Evolutionary conservation across 2,888 invertebrate species (phyloP), one percentile per base, ranked within the genome.

Genomic region (Scaptomyza tumidula): DNA sequence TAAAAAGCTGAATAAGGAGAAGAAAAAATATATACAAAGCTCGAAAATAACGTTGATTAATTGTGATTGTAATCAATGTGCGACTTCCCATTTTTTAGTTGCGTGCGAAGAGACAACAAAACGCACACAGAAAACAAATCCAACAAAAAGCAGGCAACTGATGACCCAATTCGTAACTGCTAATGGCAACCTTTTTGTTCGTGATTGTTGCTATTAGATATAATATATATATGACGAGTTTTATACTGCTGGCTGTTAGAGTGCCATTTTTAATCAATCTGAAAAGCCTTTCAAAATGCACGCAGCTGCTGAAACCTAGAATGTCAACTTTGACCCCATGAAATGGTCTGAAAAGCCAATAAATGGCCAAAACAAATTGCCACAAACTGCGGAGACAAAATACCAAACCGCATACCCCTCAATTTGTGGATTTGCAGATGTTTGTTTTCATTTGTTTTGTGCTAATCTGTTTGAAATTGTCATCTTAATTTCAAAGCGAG

Each of bases 11-110:
- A n/a, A n/a, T 41, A 19, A 14, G 2, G 6, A 16, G 27, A n/a
- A 1, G 9, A 39, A 19, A 27, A 45, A 11, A n/a, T 19, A 37
- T 37, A 57, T 60, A 49, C 7, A 52, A n/a, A n/a, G n/a, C n/a
- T n/a, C n/a, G n/a, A n/a, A n/a, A n/a, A n/a, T n/a, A n/a, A 58
- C 58, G 49, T 71, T 86, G 88, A 88, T 88, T 79, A 86, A 83
- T 88, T 73, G 83, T 58, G 46, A 56, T 59, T 57, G 68, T 77
- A 82, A 79, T 74, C 77, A 77, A 74, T 60, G 52, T 52, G 54
- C 45, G 46, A 49, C 46, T 41, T 54, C 31, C 41, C 53, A 58
- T 74, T 71, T 75, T 61, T 67, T 71, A 78, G 39, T 55, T 55
- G 65, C 55, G 55, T 55, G 64, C 64, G 44, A 48, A 31, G 19